Conservation (phyloP, 2,888 invertebrate species). For the Tetranychus piercei region DNA sequence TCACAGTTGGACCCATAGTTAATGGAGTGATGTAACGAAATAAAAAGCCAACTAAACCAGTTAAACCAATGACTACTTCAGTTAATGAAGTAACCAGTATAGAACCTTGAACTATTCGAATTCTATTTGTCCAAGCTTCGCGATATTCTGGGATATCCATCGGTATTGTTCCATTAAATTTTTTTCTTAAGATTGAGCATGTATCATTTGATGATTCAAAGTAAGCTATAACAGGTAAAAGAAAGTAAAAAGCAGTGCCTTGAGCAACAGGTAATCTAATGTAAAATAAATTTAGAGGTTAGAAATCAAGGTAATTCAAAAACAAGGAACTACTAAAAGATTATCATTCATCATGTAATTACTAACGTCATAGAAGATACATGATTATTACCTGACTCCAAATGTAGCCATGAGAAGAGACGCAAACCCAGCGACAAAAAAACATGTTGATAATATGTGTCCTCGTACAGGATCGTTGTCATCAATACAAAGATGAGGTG, state of each 20-base stretch:
- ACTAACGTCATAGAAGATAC: background rate
- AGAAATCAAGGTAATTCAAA: too few species aligned
- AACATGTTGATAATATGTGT: conserved; percentile 32
- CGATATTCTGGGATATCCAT: conserved; percentile 18
- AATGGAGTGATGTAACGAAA: conserved; percentile 59
- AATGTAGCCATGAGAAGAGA: conserved; percentile 33
- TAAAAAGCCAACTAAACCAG: conserved; percentile 53
- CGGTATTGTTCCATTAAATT: background rate
- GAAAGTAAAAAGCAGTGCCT: conserved; percentile 57
- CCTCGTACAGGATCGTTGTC: conserved; percentile 30
- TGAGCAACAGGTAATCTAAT: conserved; percentile 30
- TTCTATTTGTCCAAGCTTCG: conserved; percentile 47
- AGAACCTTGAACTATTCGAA: conserved; percentile 59
- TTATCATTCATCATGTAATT: background rate
- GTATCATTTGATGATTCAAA: conserved; percentile 50
- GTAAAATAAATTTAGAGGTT: background rate
- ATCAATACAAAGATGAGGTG: conserved; percentile 58
- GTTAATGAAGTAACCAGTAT: conserved; percentile 58
- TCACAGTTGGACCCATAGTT: conserved; percentile 63
- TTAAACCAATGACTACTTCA: conserved; percentile 50
- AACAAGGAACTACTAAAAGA: too few species aligned
- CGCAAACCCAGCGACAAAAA: conserved; percentile 33
- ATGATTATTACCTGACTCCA: conserved; percentile 30
- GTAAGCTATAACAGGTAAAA: conserved; percentile 57
- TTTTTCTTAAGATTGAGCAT: conserved; percentile 36